Conservation (phyloP, 1,140 invertebrate genomes). For the Scaptomyza hsui region DNA sequence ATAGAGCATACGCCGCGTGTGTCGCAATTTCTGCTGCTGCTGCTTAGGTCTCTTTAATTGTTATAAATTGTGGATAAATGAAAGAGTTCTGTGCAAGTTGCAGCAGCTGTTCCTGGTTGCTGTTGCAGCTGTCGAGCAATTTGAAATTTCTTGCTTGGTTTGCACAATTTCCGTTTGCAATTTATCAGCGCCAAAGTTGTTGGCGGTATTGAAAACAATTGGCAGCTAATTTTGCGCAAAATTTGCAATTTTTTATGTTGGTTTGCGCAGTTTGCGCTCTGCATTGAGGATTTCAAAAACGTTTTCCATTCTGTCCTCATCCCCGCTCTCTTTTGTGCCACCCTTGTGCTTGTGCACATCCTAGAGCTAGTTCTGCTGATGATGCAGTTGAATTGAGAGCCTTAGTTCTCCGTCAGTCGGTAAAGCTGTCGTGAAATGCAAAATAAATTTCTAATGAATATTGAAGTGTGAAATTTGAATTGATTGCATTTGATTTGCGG, state of each 20-base stretch:
- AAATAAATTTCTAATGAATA: slow-evolving; percentile 82
- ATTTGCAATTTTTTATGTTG: slow-evolving; percentile 70
- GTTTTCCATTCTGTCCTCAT: slow-evolving; percentile 9
- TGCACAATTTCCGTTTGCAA: slow-evolving; percentile 72
- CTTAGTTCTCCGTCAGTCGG: slow-evolving; percentile 34
- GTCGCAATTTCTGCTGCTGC: slow-evolving; percentile 21
- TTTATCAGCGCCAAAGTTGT: slow-evolving; percentile 74
- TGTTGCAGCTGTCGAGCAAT: slow-evolving; percentile 50
- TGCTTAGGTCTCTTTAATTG: slow-evolving; percentile 62
- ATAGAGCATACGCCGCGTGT: slow-evolving; percentile 63
- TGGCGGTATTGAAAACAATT: slow-evolving; percentile 71
- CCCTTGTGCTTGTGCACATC: neutral
- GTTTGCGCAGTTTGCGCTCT: slow-evolving; percentile 19
- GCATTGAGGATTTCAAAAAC: slow-evolving; percentile 30
- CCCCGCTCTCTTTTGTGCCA: neutral
- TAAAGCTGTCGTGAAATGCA: slow-evolving; percentile 68
- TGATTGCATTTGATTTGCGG: slow-evolving; percentile 81
- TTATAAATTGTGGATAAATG: slow-evolving; percentile 69
- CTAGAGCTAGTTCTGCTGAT: slow-evolving; percentile 1
- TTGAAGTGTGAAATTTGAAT: slow-evolving; percentile 82
- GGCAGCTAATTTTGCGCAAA: slow-evolving; percentile 80
- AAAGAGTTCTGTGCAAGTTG: slow-evolving; percentile 39
- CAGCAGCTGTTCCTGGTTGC: slow-evolving; percentile 30
- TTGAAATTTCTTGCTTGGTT: slow-evolving; percentile 76
- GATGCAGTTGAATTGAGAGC: slow-evolving; percentile 18